A percentile compares a stretch with the other conserved stretches of the same genome.
Conservation (phyloP, 2,888 invertebrate genomes). For the Heliconius ismenius region DNA sequence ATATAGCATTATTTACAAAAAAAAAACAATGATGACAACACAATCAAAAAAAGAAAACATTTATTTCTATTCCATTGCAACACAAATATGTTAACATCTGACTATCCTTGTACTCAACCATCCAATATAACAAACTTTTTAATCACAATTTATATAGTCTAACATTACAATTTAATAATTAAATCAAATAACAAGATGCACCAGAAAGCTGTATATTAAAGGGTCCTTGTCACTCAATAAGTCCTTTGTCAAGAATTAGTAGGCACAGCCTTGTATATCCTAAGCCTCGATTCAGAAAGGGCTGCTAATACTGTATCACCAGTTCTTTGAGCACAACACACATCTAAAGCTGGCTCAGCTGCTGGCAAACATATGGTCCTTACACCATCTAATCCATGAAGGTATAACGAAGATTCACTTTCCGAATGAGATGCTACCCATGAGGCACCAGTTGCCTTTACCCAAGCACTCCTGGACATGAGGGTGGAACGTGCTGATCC, state of each 20-base stretch:
- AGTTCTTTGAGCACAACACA: slow-evolving; percentile 81
- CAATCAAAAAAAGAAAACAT: neutral
- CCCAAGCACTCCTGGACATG: slow-evolving; percentile 85
- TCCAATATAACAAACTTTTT: neutral
- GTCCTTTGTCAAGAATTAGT: slow-evolving; percentile 51
- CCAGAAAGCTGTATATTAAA: slow-evolving; percentile 5
- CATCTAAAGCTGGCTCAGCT: slow-evolving; percentile 85
- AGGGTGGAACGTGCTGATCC: slow-evolving; percentile 86
- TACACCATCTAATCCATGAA: slow-evolving; percentile 84
- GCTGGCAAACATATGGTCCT: slow-evolving; percentile 80
- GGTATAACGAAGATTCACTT: slow-evolving; percentile 83
- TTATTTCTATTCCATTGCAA: neutral
- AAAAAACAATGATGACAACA: slow-evolving; percentile 5
- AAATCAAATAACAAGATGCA: neutral
- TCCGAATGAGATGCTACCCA: slow-evolving; percentile 90
- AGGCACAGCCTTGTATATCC: slow-evolving; percentile 82
- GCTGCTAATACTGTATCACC: slow-evolving; percentile 83
- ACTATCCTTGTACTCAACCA: neutral
- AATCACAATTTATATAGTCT: neutral
- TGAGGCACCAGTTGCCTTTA: slow-evolving; percentile 80
- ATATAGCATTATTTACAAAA: slow-evolving; percentile 16
- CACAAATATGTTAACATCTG: neutral
- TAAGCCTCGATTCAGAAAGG: slow-evolving; percentile 84
- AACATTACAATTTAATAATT: slow-evolving; percentile 1
- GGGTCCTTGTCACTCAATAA: slow-evolving; percentile 16